Conservation (phyloP, 2,888 invertebrate species). For the Atethmia centrago region DNA sequence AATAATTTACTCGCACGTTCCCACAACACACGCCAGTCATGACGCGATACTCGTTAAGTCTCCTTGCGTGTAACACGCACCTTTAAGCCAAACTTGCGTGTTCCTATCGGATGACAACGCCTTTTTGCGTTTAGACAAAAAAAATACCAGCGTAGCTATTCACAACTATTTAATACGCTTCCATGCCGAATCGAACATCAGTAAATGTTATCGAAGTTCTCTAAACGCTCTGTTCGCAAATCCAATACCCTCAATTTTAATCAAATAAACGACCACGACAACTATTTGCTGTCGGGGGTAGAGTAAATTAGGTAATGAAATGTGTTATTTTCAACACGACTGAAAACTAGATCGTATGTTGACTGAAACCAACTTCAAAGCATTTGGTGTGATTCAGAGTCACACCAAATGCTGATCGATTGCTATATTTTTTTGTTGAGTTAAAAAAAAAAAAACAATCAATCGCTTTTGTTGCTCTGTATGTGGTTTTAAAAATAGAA, state of each 20-base stretch:
- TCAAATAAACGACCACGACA: background rate
- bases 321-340: background rate
- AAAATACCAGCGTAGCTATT: background rate
- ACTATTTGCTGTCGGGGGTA: background rate
- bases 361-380: background rate
- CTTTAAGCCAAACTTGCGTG: background rate
- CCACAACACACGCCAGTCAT: background rate
- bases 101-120: background rate
- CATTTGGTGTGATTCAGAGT: background rate
- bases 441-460: constrained; percentile 1
- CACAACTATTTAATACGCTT: background rate
- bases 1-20: background rate
- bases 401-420: too few relatives aligned
- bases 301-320: background rate
- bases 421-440: too few relatives aligned
- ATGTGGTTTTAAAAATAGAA: constrained; percentile 15
- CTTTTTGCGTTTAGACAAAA: background rate
- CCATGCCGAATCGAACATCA: background rate
- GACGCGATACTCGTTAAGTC: background rate
- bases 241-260: background rate
- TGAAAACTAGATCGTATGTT: background rate
- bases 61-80: constrained; percentile 16
- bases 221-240: background rate
- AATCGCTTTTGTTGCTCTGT: background rate
- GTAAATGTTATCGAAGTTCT: background rate